Evolutionary conservation across 2,113 vertebrate genomes (phyloP), one percentile per base, ranked within the genome.

Genomic region (Cromileptes altivelis): DNA sequence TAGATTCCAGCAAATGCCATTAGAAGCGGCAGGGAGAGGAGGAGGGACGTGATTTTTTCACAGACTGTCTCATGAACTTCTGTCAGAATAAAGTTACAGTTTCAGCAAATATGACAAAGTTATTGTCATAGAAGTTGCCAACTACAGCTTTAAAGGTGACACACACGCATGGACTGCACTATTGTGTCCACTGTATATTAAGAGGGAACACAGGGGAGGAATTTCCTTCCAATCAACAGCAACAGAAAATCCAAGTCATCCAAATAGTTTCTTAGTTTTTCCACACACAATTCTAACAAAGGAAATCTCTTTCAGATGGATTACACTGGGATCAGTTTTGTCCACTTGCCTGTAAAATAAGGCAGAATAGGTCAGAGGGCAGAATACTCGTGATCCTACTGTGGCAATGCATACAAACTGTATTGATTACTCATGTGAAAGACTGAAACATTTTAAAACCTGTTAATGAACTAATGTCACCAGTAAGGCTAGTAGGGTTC

Each of bases 281-380:
- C 6, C 53, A 40, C 47, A 18, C 19, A 45, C 12, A 11, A 14
- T 19, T 17, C 23, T 7, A 14, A 65, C 25, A 45, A 47, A 67
- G 30, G 19, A 65, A 64, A 60, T 12, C 61, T 52, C 42, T 60
- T 60, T 18, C 55, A 75, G 56, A 56, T 62, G 72, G 64, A 82
- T 82, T 69, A 75, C 47, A 53, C 0, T 33, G 15, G 42, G 42
- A 60, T 69, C 64, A 57, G n/a, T 25, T 56, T 57, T 12, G 14
- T 57, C 9, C 33, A 42, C 18, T 33, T 15, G 55, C 42, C 3
- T 58, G 23, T 60, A 14, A 23, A 49, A 23, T 58, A 12, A 68
- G 75, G 49, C 42, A 49, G 42, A 52, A 23, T 9, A 47, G 23
- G 23, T 72, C 37, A 60, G 60, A 53, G 47, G 30, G 37, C 19